These are phyloP conservation scores for Atrichornis clamosus DNA, from an alignment of 2,113 vertebrate species.

Conservation along the genomic window DNA sequence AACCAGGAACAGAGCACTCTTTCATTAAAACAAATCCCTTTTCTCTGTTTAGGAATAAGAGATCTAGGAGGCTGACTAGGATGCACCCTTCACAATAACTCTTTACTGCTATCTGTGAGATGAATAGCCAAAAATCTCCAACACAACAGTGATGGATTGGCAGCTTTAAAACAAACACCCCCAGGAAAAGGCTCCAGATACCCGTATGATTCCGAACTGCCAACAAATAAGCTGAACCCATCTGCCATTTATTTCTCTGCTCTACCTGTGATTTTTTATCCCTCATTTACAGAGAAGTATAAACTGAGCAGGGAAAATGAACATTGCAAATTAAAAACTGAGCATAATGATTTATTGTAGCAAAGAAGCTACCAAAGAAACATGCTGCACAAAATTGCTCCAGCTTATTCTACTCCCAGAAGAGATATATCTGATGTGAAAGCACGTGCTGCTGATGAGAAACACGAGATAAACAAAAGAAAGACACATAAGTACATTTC, in stretches of 20 bases:
- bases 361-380: background rate
- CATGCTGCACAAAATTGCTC: background rate
- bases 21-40: conserved; percentile 23
- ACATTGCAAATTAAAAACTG: background rate
- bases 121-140: background rate
- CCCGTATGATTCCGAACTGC: background rate
- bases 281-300: background rate
- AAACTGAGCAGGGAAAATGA: background rate
- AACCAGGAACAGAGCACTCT: background rate
- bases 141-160: background rate
- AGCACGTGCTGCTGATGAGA: background rate
- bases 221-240: background rate
- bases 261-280: background rate
- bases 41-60: background rate
- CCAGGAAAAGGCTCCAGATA: background rate
- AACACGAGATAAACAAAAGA: background rate
- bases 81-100: background rate
- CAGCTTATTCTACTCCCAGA: background rate
- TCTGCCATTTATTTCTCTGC: background rate
- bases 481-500: background rate
- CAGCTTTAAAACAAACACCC: background rate
- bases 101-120: background rate
- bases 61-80: background rate
- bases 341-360: background rate
- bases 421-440: background rate